Evolutionary conservation across 2,888 invertebrate species (phyloP).

Genomic region (Adela reaumurella): DNA sequence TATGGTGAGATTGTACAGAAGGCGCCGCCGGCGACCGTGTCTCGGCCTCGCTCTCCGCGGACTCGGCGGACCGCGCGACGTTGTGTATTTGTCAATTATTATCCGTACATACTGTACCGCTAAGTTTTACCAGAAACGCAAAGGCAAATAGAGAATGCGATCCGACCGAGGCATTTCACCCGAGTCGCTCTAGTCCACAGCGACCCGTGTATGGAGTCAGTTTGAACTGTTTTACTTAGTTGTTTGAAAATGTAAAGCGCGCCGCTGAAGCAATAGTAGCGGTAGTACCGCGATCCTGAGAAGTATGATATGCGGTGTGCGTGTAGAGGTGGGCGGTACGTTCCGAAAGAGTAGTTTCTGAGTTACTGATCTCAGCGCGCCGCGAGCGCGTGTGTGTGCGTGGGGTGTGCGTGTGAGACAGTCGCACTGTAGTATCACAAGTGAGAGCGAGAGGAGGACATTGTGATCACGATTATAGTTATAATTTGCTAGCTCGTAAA

Average conservation of each 20-base stretch:
- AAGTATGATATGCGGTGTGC: constrained; percentile 51
- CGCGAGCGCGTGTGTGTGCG: constrained; percentile 43
- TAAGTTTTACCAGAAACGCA: neutral
- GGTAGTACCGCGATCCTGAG: constrained; percentile 21
- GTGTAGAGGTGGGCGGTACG: constrained; percentile 19
- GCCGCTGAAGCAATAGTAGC: neutral
- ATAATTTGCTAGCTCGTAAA: constrained; percentile 46
- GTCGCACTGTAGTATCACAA: constrained; percentile 9
- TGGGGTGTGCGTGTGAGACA: constrained; percentile 22
- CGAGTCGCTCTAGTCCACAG: no score
- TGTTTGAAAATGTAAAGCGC: no score
- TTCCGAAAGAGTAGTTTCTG: no score
- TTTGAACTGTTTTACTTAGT: no score
- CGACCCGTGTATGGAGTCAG: no score
- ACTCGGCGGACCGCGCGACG: neutral
- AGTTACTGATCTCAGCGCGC: no score
- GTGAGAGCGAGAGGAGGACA: constrained; percentile 46
- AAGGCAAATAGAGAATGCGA: no score
- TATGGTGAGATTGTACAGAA: neutral
- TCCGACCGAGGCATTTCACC: no score
- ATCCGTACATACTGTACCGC: neutral
- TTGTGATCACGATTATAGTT: constrained; percentile 50
- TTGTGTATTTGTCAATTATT: neutral
- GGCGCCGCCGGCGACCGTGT: neutral
- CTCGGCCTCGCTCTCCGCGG: neutral